phyloP scores from a whole-genome alignment of 1,140 invertebrate species.

The Schlechtendalia chinensis region DNA sequence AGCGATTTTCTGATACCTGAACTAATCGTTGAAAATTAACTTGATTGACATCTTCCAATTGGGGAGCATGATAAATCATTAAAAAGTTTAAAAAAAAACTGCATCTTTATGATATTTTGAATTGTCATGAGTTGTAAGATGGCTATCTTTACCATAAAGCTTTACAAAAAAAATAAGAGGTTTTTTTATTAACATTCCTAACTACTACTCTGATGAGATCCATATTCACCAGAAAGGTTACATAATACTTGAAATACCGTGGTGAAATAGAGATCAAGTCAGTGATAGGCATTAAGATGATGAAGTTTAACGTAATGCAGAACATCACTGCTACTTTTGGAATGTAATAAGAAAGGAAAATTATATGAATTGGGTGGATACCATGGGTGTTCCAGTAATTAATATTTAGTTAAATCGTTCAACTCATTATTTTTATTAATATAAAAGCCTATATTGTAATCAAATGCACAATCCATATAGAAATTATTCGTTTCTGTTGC shows the following conservation, averaged over 20 bases:
- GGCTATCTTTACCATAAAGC: no score
- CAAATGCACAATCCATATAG: conserved; percentile 3
- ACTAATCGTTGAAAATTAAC: background rate
- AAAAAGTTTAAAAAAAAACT: no score
- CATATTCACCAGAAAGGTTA: no score
- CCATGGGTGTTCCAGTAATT: background rate
- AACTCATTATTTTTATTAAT: background rate
- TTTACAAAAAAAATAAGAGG: no score
- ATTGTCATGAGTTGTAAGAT: no score
- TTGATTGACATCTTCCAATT: background rate
- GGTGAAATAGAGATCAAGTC: background rate
- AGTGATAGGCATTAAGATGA: background rate
- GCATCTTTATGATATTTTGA: no score
- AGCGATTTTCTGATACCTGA: background rate
- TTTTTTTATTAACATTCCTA: no score
- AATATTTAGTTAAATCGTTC: conserved; percentile 1
- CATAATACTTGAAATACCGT: no score
- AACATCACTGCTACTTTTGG: background rate
- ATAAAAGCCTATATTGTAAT: background rate
- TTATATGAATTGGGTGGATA: background rate
- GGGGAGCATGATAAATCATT: no score
- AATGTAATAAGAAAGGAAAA: conserved; percentile 14
- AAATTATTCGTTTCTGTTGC: background rate
- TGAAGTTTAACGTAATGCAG: background rate
- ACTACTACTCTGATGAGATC: no score